A percentile compares a stretch with the other conserved stretches of the same genome.
phyloP scores from a whole-genome alignment of 2,797 vertebrate genomes.

The Crocodylus rhombifer region DNA sequence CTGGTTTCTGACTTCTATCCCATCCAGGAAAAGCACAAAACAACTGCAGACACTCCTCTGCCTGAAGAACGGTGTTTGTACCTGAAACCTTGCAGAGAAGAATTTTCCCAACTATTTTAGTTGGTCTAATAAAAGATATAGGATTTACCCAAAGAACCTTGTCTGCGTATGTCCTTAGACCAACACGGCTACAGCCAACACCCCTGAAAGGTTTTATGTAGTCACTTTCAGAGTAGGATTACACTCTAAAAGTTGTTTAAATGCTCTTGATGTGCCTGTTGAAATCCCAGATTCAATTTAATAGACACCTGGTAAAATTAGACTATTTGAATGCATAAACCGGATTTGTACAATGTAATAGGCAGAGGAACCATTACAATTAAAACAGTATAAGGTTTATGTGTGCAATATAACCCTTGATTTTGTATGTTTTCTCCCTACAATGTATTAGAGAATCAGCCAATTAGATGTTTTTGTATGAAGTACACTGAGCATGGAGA shows the following conservation, averaged over 20 bases:
- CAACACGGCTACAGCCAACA: too few species aligned
- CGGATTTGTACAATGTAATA: background rate
- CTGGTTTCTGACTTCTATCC: too few species aligned
- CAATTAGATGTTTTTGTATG: slow-evolving; percentile 18
- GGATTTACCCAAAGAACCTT: too few species aligned
- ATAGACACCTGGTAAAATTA: background rate
- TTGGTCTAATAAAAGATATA: too few species aligned
- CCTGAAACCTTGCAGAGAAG: too few species aligned
- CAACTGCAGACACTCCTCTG: too few species aligned
- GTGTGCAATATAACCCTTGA: slow-evolving; percentile 10
- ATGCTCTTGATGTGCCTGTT: slow-evolving; percentile 15
- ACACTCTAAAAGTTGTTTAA: background rate
- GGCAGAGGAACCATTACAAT: background rate
- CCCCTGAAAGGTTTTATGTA: background rate
- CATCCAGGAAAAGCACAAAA: too few species aligned
- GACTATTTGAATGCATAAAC: background rate
- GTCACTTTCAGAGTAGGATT: background rate
- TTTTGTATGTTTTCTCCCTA: slow-evolving; percentile 33
- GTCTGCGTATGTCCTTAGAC: too few species aligned
- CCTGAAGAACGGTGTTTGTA: too few species aligned
- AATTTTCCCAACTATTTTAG: too few species aligned
- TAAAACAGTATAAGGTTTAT: slow-evolving; percentile 1
- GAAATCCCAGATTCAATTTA: background rate
- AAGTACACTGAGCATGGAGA: slow-evolving; percentile 18
- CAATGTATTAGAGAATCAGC: slow-evolving; percentile 20